Conservation (phyloP, 2,797 vertebrate species). For the Coregonus suidteri region DNA sequence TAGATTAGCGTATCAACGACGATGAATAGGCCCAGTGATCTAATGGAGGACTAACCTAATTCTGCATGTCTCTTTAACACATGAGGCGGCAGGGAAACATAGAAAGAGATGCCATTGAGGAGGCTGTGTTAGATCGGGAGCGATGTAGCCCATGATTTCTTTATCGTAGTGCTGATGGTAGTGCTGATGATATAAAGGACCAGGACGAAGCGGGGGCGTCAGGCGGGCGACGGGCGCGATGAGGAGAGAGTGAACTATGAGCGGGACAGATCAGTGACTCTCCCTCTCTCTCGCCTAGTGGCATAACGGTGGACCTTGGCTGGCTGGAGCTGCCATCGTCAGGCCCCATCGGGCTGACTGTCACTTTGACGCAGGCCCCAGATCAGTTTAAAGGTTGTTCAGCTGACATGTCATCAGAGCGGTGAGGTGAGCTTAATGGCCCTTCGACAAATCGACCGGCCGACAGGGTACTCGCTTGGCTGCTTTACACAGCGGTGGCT, state of each 20-base stretch:
- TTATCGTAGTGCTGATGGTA: conserved; percentile 3
- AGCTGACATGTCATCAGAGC: conserved; percentile 75
- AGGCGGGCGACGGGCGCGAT: not conserved
- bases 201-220: conserved; percentile 8
- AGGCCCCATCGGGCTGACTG: conserved; percentile 57
- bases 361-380: conserved; percentile 62
- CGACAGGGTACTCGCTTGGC: conserved; percentile 51
- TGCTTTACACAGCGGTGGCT: not conserved
- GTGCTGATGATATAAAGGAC: conserved; percentile 23
- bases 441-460: conserved; percentile 64
- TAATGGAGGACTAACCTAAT: conserved; percentile 37
- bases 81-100: conserved; percentile 9
- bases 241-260: conserved; percentile 40
- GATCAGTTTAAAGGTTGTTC: conserved; percentile 76
- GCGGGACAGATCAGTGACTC: conserved; percentile 53
- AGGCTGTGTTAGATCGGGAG: conserved; percentile 10
- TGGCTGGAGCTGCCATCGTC: conserved; percentile 32
- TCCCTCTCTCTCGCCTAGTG: conserved; percentile 19
- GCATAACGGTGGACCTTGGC: conserved; percentile 21
- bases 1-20: conserved; percentile 36
- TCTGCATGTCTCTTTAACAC: conserved; percentile 37
- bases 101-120: not conserved
- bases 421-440: conserved; percentile 66
- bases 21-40: conserved; percentile 48
- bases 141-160: conserved; percentile 31